Conservation (phyloP, 2,113 vertebrate species). For the Clarias macrocephalus region DNA sequence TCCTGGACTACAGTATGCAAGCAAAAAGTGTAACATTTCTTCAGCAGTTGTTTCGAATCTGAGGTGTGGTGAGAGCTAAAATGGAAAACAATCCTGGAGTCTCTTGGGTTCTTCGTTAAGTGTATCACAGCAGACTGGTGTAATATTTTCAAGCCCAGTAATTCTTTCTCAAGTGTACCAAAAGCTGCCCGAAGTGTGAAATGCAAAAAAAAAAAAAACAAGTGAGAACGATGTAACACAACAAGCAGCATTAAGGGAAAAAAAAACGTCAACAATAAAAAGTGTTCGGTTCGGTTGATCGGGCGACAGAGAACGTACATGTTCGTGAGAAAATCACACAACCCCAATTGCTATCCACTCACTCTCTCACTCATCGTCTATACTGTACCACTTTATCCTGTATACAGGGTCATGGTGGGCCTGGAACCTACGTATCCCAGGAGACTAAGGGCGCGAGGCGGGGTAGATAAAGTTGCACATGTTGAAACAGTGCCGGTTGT, state of each 20-base stretch:
- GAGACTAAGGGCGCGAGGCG: too few species aligned
- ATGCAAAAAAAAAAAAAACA: neutral
- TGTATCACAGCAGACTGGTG: neutral
- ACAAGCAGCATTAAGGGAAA: neutral
- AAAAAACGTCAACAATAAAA: neutral
- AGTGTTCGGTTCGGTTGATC: constrained; percentile 6
- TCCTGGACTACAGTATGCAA: neutral
- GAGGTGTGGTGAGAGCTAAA: neutral
- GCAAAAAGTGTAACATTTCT: neutral
- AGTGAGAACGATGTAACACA: constrained; percentile 19
- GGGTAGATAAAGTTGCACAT: too few species aligned
- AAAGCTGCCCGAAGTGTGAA: neutral
- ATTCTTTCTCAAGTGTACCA: neutral
- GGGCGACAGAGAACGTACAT: neutral
- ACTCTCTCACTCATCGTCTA: too few species aligned
- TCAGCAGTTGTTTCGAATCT: neutral
- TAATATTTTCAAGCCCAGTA: neutral
- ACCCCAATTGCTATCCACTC: neutral
- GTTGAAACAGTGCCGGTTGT: too few species aligned
- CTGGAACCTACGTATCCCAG: too few species aligned
- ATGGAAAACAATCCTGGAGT: neutral
- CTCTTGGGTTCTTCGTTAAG: neutral
- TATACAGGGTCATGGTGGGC: too few species aligned
- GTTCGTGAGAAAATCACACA: neutral
- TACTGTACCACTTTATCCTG: too few species aligned